phyloP scores from a whole-genome alignment of 2,113 vertebrate genomes.

The Leucopsar rothschildi region DNA sequence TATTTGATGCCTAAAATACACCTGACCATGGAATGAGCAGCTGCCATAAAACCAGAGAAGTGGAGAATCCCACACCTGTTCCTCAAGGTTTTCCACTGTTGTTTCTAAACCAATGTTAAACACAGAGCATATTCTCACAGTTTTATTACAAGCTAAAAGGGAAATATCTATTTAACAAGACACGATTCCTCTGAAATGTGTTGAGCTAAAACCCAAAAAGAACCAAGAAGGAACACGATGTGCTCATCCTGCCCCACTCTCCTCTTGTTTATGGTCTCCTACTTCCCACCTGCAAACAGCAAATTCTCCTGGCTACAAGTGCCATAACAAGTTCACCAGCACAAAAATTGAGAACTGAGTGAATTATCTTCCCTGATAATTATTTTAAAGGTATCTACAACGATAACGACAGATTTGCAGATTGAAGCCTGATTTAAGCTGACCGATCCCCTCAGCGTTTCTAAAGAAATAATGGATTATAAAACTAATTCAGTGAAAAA shows the following conservation, averaged over 20 bases:
- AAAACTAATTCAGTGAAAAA: slow-evolving; percentile 46
- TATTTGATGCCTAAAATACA: background rate
- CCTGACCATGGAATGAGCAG: background rate
- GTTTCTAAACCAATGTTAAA: background rate
- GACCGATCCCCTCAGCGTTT: slow-evolving; percentile 14
- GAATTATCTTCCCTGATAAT: background rate
- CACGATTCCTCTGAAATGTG: background rate
- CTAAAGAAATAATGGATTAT: slow-evolving; percentile 15
- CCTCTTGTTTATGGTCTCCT: background rate
- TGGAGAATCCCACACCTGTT: background rate
- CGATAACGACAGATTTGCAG: slow-evolving; percentile 8
- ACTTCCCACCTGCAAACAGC: background rate
- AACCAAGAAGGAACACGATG: background rate
- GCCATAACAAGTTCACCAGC: background rate
- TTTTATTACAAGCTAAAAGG: background rate
- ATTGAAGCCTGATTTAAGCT: background rate
- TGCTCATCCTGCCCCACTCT: background rate
- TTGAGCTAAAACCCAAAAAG: background rate
- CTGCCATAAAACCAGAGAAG: background rate
- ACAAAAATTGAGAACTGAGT: background rate
- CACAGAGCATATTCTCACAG: background rate
- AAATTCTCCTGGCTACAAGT: background rate
- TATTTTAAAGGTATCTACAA: background rate
- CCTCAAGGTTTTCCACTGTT: background rate
- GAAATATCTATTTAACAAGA: background rate